Conservation (phyloP, 2,888 invertebrate species). For the Drosophila robusta region DNA sequence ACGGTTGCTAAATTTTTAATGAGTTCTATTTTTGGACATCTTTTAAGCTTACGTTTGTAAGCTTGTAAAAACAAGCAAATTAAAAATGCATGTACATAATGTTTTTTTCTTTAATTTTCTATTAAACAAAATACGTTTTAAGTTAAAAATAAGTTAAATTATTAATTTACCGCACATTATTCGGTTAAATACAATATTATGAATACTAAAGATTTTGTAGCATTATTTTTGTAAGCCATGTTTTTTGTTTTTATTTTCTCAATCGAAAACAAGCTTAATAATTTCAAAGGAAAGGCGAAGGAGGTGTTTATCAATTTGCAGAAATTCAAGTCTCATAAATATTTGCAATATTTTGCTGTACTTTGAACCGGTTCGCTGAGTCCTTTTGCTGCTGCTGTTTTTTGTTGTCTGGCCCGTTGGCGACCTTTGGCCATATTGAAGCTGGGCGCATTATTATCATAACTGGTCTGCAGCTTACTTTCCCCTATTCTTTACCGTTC, state of each 20-base stretch:
- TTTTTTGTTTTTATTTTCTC: background rate
- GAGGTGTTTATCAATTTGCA: background rate
- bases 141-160: no score
- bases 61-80: no score
- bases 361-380: slow-evolving; percentile 7
- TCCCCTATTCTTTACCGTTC: background rate
- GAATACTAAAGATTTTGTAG: background rate
- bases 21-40: no score
- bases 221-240: background rate
- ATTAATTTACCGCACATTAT: no score
- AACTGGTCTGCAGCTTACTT: slow-evolving; percentile 3
- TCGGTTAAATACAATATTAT: no score
- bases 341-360: slow-evolving; percentile 1
- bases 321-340: background rate
- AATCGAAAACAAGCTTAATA: background rate
- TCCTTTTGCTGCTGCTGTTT: background rate
- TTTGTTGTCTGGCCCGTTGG: slow-evolving; percentile 6
- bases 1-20: no score
- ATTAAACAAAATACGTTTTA: no score
- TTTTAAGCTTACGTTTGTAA: no score
- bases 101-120: no score
- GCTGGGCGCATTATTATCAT: slow-evolving; percentile 30
- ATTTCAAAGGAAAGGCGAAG: background rate
- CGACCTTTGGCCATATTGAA: slow-evolving; percentile 29
- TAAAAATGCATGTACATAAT: no score